Evolutionary conservation across 2,797 vertebrate genomes (phyloP).

Genomic region (Ataeniobius toweri): DNA sequence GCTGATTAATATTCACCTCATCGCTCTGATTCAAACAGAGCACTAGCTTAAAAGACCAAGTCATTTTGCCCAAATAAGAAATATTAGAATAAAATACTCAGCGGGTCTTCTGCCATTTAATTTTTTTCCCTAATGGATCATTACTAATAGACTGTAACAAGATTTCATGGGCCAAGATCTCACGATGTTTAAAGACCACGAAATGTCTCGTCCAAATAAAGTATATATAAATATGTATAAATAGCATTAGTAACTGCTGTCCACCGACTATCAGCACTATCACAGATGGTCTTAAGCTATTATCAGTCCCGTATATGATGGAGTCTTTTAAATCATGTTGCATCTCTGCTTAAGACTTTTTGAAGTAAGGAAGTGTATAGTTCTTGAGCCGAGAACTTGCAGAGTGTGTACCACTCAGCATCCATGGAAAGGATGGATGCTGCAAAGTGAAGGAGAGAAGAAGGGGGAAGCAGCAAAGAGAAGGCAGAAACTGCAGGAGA

Average conservation of each 20-base stretch:
- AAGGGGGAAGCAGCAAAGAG: not conserved
- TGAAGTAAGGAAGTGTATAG: not conserved
- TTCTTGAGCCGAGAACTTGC: not conserved
- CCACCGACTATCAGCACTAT: not conserved
- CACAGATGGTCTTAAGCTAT: too few species aligned
- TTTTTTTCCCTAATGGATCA: too few species aligned
- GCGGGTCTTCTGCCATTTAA: too few species aligned
- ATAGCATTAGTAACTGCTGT: not conserved
- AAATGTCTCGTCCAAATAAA: not conserved
- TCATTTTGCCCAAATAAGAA: too few species aligned
- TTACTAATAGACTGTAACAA: too few species aligned
- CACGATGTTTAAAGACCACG: not conserved
- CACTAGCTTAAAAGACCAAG: too few species aligned
- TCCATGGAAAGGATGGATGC: conserved; percentile 19
- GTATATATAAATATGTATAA: not conserved
- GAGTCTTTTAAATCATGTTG: too few species aligned
- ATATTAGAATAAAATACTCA: too few species aligned
- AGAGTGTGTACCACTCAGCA: not conserved
- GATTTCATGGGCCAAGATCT: not conserved
- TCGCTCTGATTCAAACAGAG: too few species aligned
- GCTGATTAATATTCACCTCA: too few species aligned
- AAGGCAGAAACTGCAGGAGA: not conserved
- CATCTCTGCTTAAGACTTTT: not conserved
- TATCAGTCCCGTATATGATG: too few species aligned
- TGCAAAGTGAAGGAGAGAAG: conserved; percentile 14